phyloP scores from a whole-genome alignment of 2,888 invertebrate species.

The Seira musarum region DNA sequence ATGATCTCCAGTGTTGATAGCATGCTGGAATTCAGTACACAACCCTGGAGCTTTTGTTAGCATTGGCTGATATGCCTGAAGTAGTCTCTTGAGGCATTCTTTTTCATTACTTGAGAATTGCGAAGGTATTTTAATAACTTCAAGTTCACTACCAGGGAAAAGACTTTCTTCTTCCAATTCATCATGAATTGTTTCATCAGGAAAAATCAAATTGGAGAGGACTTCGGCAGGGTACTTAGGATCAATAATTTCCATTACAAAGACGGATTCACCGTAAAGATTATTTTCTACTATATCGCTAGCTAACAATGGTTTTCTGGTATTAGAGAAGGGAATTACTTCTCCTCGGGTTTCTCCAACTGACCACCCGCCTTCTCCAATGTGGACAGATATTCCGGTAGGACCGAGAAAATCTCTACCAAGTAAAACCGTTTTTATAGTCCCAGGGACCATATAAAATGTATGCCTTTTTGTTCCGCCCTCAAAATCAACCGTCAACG shows the following conservation, averaged over 20 bases:
- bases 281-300: not conserved
- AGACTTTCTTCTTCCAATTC: not conserved
- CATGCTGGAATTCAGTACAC: slow-evolving; percentile 41
- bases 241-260: not conserved
- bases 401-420: slow-evolving; percentile 32
- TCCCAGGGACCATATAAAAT: slow-evolving; percentile 23
- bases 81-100: not conserved
- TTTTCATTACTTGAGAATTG: not conserved
- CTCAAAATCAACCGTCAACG: slow-evolving; percentile 14
- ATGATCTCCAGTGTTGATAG: slow-evolving; percentile 45
- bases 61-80: slow-evolving; percentile 1
- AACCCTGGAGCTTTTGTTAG: slow-evolving; percentile 43
- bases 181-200: too few relatives aligned
- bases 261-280: not conserved
- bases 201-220: too few relatives aligned
- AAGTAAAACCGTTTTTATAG: slow-evolving; percentile 16
- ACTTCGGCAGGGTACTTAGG: too few relatives aligned
- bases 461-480: not conserved
- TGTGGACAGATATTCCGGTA: not conserved
- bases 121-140: not conserved
- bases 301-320: not conserved
- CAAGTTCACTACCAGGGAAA: not conserved
- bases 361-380: slow-evolving; percentile 19
- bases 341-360: not conserved
- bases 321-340: slow-evolving; percentile 1